phyloP scores from a whole-genome alignment of 2,113 vertebrate genomes.

The Chelonoidis abingdonii region DNA sequence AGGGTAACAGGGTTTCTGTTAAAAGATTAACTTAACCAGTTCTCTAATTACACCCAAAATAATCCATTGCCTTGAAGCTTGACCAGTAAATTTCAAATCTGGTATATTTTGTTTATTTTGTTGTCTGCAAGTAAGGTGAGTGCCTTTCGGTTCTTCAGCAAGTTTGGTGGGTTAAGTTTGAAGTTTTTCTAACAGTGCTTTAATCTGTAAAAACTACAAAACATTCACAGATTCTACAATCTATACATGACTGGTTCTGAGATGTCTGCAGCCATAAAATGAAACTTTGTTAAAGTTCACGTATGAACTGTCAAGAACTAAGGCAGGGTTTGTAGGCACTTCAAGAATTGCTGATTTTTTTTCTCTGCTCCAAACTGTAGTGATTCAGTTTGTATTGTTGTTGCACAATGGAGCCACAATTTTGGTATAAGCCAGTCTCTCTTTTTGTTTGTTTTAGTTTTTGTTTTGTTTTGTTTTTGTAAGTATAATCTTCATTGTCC shows the following conservation, averaged over 20 bases:
- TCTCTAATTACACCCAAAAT: neutral
- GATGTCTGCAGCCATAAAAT: neutral
- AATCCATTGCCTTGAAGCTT: neutral
- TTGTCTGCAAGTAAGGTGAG: neutral
- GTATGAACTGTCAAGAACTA: neutral
- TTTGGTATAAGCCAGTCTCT: neutral
- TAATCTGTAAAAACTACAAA: neutral
- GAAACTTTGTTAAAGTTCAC: neutral
- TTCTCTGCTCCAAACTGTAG: rapidly evolving
- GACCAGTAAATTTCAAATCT: neutral
- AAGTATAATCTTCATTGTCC: neutral
- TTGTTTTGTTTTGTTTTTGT: neutral
- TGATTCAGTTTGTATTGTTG: rapidly evolving
- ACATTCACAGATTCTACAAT: too few species aligned
- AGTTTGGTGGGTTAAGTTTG: neutral
- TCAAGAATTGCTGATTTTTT: neutral
- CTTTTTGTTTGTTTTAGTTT: neutral
- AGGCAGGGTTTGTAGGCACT: neutral
- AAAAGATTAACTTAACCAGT: neutral
- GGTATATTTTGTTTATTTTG: neutral
- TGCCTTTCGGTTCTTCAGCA: neutral
- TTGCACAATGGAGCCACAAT: rapidly evolving
- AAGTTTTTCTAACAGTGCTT: neutral
- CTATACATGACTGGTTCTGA: neutral
- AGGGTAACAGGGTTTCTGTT: neutral